These are phyloP conservation scores for Holacanthella duospinosa DNA, from an alignment of 2,888 invertebrate genomes.

Conservation along the genomic window DNA sequence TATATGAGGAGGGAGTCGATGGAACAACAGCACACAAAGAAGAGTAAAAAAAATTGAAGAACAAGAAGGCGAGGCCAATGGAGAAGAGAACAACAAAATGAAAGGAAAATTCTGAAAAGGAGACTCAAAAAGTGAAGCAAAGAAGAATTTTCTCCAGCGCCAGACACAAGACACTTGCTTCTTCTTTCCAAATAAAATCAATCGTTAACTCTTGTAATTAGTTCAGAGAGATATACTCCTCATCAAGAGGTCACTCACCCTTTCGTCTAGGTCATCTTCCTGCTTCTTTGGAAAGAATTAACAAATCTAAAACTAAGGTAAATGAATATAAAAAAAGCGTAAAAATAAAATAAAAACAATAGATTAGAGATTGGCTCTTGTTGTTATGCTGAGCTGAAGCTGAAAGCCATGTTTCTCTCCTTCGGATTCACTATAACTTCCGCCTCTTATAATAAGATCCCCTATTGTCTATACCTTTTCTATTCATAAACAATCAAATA, in stretches of 20 bases:
- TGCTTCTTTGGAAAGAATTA: too few species aligned
- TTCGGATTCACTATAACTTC: not conserved
- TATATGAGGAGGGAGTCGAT: not conserved
- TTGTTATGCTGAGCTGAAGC: not conserved
- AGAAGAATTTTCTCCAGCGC: too few species aligned
- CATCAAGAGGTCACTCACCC: too few species aligned
- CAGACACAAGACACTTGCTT: not conserved
- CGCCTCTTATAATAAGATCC: too few species aligned
- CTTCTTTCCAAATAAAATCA: not conserved
- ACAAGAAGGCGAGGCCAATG: conserved; percentile 7
- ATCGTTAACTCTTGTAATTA: not conserved
- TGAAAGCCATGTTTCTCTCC: not conserved
- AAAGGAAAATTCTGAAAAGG: not conserved
- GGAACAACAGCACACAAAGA: not conserved
- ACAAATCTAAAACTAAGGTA: too few species aligned
- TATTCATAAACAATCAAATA: too few species aligned
- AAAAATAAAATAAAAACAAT: too few species aligned
- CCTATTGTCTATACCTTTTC: not conserved
- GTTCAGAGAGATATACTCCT: too few species aligned
- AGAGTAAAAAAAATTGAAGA: not conserved
- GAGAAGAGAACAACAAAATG: not conserved
- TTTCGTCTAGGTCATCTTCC: too few species aligned
- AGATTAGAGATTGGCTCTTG: not conserved
- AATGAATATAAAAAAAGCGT: too few species aligned
- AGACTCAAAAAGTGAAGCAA: too few species aligned